A percentile compares a stretch with the other conserved stretches of the same genome.
phyloP scores from a whole-genome alignment of 2,888 invertebrate species.

The Aplocera efformata region DNA sequence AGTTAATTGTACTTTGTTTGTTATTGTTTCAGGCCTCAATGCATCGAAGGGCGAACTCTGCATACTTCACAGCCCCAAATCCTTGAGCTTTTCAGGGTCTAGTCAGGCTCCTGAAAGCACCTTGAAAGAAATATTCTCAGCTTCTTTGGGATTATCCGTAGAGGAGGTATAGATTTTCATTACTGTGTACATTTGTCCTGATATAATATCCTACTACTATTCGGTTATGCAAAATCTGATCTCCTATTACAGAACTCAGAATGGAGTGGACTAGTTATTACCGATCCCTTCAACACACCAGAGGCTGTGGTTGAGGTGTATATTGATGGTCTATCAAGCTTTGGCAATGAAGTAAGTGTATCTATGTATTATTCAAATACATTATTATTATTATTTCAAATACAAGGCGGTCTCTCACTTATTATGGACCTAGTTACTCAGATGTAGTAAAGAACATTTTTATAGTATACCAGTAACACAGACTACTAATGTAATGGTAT shows the following conservation, averaged over 20 bases:
- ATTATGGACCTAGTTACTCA: neutral
- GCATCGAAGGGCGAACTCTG: conserved; percentile 85
- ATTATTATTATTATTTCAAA: no score
- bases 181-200: neutral
- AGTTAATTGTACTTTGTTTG: no score
- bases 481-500: no score
- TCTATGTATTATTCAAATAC: neutral
- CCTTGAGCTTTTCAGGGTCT: conserved; percentile 84
- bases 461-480: no score
- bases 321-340: conserved; percentile 83
- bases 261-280: conserved; percentile 85
- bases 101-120: conserved; percentile 82
- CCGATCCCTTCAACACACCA: conserved; percentile 87
- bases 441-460: no score
- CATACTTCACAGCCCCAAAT: conserved; percentile 84
- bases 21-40: conserved; percentile 67
- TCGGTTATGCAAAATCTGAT: neutral
- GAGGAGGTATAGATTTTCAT: conserved; percentile 75
- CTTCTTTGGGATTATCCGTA: conserved; percentile 86
- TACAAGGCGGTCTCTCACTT: no score
- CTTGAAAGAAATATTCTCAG: conserved; percentile 86
- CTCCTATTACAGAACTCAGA: conserved; percentile 73
- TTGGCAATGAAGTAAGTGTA: conserved; percentile 65
- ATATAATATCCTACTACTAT: neutral
- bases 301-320: conserved; percentile 85